Conservation (phyloP, 1,140 invertebrate genomes). For the Eueides isabella region DNA sequence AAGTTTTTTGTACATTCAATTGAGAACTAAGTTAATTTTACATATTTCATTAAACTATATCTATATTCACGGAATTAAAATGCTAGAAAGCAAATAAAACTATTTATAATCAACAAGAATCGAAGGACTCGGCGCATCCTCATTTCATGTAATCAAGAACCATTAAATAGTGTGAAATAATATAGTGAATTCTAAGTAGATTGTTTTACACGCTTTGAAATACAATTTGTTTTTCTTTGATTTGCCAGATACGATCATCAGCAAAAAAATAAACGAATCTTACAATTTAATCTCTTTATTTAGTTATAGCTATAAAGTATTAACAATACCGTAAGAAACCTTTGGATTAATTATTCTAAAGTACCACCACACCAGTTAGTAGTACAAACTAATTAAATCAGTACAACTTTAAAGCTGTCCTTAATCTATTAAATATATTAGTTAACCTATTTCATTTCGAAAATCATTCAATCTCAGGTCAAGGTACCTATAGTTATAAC, state of each 20-base stretch:
- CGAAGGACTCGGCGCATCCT: constrained; percentile 31
- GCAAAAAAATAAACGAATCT: neutral
- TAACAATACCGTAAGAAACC: too few species aligned
- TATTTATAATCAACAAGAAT: neutral
- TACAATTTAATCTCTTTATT: neutral
- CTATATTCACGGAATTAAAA: too few species aligned
- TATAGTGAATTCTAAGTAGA: constrained; percentile 25
- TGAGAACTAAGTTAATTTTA: too few species aligned
- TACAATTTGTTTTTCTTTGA: constrained; percentile 26
- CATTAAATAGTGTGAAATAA: constrained; percentile 33
- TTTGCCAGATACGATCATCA: neutral
- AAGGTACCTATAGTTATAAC: constrained; percentile 3
- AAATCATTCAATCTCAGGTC: constrained; percentile 18
- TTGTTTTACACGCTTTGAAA: constrained; percentile 37
- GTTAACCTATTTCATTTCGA: neutral
- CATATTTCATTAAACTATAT: too few species aligned
- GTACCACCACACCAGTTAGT: neutral
- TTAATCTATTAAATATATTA: neutral
- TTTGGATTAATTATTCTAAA: neutral
- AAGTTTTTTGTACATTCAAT: too few species aligned
- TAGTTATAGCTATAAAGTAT: too few species aligned
- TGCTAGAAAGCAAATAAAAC: too few species aligned
- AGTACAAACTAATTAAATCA: neutral
- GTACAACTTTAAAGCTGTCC: neutral
- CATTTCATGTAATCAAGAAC: constrained; percentile 25